Evolutionary conservation across 1,140 invertebrate genomes (phyloP).

Genomic region (Lordiphosa stackelbergi): DNA sequence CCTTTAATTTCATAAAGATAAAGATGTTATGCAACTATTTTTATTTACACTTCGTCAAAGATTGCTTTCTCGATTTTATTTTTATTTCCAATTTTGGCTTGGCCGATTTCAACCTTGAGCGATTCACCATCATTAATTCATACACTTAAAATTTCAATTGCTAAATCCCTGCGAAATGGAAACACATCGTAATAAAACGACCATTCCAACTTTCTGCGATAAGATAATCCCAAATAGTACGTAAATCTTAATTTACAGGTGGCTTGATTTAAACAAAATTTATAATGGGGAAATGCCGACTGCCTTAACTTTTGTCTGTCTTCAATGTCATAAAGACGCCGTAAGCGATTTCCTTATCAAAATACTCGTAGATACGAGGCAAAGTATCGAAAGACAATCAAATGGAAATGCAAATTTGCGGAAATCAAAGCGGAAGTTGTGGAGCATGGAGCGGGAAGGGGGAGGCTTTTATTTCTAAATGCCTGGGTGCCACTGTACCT

Average conservation of each 20-base stretch:
- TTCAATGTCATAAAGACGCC: constrained; percentile 23
- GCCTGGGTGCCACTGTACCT: constrained; percentile 18
- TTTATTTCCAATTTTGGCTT: not conserved
- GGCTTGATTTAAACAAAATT: constrained; percentile 49
- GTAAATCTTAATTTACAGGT: constrained; percentile 40
- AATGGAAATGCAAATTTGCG: constrained; percentile 1
- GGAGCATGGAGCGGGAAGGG: not conserved
- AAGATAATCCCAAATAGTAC: constrained; percentile 52
- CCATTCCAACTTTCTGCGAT: constrained; percentile 23
- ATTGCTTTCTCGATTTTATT: not conserved
- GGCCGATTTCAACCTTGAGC: too few species aligned
- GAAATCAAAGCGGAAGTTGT: constrained; percentile 40
- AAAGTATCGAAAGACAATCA: constrained; percentile 12
- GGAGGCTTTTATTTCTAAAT: not conserved
- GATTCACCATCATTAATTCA: not conserved
- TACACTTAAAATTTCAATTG: constrained; percentile 29
- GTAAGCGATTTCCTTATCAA: constrained; percentile 33
- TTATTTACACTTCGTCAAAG: too few species aligned
- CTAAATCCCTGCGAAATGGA: constrained; percentile 37
- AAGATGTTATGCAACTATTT: too few species aligned
- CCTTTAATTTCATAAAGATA: too few species aligned
- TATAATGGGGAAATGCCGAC: constrained; percentile 44
- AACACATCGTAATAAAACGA: constrained; percentile 47
- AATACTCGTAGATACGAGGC: not conserved
- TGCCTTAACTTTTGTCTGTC: constrained; percentile 1